phyloP scores from a whole-genome alignment of 1,140 invertebrate genomes.

The Euwallacea similis region DNA sequence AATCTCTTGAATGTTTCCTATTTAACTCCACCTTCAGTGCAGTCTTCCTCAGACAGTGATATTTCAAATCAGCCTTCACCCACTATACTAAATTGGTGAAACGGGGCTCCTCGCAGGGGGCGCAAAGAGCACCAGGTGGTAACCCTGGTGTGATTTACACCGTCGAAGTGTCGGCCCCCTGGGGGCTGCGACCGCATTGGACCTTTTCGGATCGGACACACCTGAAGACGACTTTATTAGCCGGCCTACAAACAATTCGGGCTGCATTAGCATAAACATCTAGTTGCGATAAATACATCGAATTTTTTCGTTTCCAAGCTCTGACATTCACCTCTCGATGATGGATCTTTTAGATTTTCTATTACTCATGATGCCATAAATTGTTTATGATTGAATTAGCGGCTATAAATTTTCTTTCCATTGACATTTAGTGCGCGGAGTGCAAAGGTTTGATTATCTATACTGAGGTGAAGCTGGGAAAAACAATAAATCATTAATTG shows the following conservation, averaged over 20 bases:
- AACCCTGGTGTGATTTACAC: slow-evolving; percentile 28
- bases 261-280: not conserved
- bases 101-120: slow-evolving; percentile 6
- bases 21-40: no score
- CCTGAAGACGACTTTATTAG: slow-evolving; percentile 31
- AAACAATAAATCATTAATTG: no score
- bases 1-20: no score
- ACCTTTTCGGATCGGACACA: slow-evolving; percentile 23
- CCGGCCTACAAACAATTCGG: not conserved
- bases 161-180: slow-evolving; percentile 23
- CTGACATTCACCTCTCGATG: no score
- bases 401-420: no score
- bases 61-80: slow-evolving; percentile 4
- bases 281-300: not conserved
- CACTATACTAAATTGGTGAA: slow-evolving; percentile 19
- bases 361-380: no score
- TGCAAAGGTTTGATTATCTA: no score
- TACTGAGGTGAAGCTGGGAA: no score
- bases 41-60: not conserved
- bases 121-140: slow-evolving; percentile 23
- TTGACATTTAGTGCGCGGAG: no score
- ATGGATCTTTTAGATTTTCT: no score
- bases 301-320: no score
- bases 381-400: no score
- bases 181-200: slow-evolving; percentile 10